Evolutionary conservation across 2,888 invertebrate genomes (phyloP).

Genomic region (Tigriopus californicus): DNA sequence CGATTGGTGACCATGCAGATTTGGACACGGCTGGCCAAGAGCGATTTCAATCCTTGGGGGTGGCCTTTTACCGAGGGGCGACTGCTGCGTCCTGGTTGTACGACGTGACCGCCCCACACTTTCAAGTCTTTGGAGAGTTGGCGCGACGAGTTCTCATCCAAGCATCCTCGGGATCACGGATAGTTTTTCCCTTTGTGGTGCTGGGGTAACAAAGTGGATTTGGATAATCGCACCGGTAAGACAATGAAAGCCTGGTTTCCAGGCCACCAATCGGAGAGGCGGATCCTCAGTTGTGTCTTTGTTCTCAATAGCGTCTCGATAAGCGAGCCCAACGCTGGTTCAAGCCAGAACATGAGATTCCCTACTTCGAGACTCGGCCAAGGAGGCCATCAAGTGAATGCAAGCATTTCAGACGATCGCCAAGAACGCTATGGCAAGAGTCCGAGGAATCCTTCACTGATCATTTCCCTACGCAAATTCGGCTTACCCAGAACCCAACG

Average conservation of each 20-base stretch:
- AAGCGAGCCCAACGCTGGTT: slow-evolving; percentile 97
- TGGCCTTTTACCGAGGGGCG: slow-evolving; percentile 97
- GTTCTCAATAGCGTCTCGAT: slow-evolving; percentile 47
- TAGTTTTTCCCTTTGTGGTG: slow-evolving; percentile 96
- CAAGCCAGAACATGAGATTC: slow-evolving; percentile 93
- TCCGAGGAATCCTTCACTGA: slow-evolving; percentile 33
- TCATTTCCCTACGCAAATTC: slow-evolving; percentile 80
- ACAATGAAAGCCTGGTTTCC: too few species aligned
- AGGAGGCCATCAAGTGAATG: slow-evolving; percentile 96
- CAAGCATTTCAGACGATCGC: slow-evolving; percentile 92
- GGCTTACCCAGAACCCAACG: slow-evolving; percentile 33
- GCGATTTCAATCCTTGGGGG: slow-evolving; percentile 92
- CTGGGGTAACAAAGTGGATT: slow-evolving; percentile 92
- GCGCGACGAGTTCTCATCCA: slow-evolving; percentile 94
- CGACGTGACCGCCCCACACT: slow-evolving; percentile 94
- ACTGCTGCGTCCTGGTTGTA: slow-evolving; percentile 98
- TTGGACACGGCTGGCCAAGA: slow-evolving; percentile 99
- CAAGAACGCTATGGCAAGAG: slow-evolving; percentile 84
- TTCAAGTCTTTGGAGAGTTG: slow-evolving; percentile 98
- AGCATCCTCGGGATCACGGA: slow-evolving; percentile 94
- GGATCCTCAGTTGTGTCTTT: too few species aligned
- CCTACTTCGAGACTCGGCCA: slow-evolving; percentile 99
- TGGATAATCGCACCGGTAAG: slow-evolving; percentile 69
- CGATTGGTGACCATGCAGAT: slow-evolving; percentile 98
- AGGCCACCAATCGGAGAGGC: too few species aligned